Base-by-base conservation (phyloP, 2,797 vertebrate species). In the Furcifer pardalis region DNA sequence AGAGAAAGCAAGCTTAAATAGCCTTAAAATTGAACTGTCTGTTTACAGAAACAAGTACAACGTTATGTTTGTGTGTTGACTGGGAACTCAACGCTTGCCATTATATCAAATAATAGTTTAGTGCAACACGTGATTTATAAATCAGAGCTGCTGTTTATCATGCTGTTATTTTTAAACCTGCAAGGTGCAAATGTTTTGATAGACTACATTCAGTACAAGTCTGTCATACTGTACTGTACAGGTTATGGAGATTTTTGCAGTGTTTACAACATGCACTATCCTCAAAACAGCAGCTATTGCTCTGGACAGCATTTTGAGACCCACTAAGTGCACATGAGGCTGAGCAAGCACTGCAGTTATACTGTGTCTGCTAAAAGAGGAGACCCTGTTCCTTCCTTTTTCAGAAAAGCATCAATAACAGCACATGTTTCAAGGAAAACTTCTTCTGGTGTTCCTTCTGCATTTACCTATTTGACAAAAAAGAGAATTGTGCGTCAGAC, bases 371-470 rank as follows among this genome's bases (percentile, higher is more conserved):
- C 6, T 56, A 86, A 42, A 69, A 84, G 86, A 81, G 59, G 71
- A 77, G 79, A 74, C 0, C 77, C 75, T 77, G 81, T 91, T 79
- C 68, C 73, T 84, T 92, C 93, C 62, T 86, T 88, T 73, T 82
- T 93, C 94, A 96, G 94, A 94, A 96, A 86, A 95, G 95, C 95
- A 90, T 98, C 97, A 90, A 98, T 90, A 65, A 90, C 95, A 93
- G 93, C 92, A 93, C 97, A 98, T 93, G 98, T 95, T 94, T 97
- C 97, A 91, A 96, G 93, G 77, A 98, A 98, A 90, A 98, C 97
- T 52, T 98, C 96, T 1, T 98, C 97, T 1, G 97, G 97, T 3
- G 96, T 95, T 90, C 95, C 95, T 92, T 98, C 98, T 0, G 97
- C 98, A 44, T 99, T 97, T 77, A 99, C 95, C 98, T 99, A 86